Evolutionary conservation across 2,888 invertebrate genomes (phyloP), one percentile per base, ranked within the genome.

Genomic region (Tachina grossa): DNA sequence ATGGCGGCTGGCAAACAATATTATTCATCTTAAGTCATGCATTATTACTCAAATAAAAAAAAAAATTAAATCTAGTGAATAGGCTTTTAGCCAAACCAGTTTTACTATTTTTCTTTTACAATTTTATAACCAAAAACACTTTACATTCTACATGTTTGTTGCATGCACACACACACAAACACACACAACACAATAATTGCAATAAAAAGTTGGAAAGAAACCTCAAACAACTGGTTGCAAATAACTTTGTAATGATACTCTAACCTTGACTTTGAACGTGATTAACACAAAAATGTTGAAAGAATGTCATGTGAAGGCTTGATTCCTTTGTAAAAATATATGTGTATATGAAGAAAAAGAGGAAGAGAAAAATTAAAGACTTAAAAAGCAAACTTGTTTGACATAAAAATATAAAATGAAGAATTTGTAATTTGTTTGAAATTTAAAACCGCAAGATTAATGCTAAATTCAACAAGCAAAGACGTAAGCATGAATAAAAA

Each of bases 181-280:
- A 31, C 31, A 31, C 31, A 31, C 31, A n/a, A 47, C 31, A 10
- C 6, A 39, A 61, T 14, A 55, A 75, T 68, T 78, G 68, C 77
- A 77, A n/a, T 16, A 19, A 53, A 22, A 65, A 39, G 47, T 49
- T 57, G 14, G 39, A 31, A 55, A 68, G 19, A 10, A 19, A 14
- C 41, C 65, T n/a, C 41, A 13, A 51, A 41, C 16, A 55, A 72
- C 43, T 53, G 4, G 16, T 22, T 19, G 19, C 65, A 65, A 63
- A 72, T 65, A 55, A 31, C 51, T 76, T 76, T 31, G 68, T 19
- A 57, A 43, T 71, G n/a, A 51, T 8, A 11, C n/a, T 9, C n/a
- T 72, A 74, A 61, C 87, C 84, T 87, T 87, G 87, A 87, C 87
- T 87, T 87, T 87, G 87, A 87, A 74, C 78, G 45, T 75, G 55